Conservation (phyloP, 2,113 vertebrate species). For the Orycteropus afer region DNA sequence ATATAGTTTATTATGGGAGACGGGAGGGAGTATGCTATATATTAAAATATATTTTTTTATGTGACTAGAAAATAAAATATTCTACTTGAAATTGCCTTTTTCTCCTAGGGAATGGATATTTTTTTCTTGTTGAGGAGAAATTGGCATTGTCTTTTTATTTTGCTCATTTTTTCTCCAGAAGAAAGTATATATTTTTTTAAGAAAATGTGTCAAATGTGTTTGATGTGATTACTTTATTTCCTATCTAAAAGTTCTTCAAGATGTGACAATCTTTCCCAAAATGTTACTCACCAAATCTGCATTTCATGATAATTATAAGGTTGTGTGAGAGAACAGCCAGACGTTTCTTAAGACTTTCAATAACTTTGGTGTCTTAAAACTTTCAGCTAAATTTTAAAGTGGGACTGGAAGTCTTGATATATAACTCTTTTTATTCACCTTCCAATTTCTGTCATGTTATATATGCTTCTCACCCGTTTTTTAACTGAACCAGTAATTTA, state of each 20-base stretch:
- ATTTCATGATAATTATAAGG: conserved; percentile 29
- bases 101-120: neutral
- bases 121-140: neutral
- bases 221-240: neutral
- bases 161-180: neutral
- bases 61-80: neutral
- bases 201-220: neutral
- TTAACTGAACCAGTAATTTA: conserved; percentile 64
- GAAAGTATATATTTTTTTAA: neutral
- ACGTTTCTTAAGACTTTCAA: neutral
- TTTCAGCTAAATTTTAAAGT: conserved; percentile 35
- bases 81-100: neutral
- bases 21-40: neutral
- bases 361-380: conserved; percentile 29
- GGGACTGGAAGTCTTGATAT: neutral
- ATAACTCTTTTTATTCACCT: conserved; percentile 62
- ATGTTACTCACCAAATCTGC: neutral
- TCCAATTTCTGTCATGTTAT: conserved; percentile 66
- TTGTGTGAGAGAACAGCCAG: neutral
- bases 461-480: conserved; percentile 65
- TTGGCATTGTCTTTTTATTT: neutral
- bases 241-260: neutral
- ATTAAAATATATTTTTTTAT: conserved; percentile 11
- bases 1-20: neutral
- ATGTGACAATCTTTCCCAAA: neutral